Evolutionary conservation across 2,113 vertebrate species (phyloP).

Genomic region (Phaethornis superciliosus): DNA sequence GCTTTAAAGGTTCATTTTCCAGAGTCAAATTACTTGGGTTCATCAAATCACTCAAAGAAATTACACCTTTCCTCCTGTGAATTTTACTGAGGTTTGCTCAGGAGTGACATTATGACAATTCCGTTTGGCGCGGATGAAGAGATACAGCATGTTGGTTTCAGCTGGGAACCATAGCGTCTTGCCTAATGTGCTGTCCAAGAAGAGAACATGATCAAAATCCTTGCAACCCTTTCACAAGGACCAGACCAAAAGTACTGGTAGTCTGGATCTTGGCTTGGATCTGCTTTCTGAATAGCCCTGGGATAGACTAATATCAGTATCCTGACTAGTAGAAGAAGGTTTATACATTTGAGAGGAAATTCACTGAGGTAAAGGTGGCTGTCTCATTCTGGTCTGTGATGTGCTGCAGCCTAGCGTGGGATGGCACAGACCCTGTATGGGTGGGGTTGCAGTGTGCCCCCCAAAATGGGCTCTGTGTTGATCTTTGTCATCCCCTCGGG

Average conservation of each 20-base stretch:
- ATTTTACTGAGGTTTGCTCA: not conserved
- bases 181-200: not conserved
- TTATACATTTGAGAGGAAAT: not conserved
- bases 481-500: not conserved
- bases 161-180: not conserved
- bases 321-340: not conserved
- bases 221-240: not conserved
- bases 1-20: not conserved
- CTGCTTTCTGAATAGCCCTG: not conserved
- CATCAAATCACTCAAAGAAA: not conserved
- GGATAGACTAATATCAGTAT: not conserved
- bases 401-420: not conserved
- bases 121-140: not conserved
- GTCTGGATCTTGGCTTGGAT: not conserved
- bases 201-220: not conserved
- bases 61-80: not conserved
- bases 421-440: not conserved
- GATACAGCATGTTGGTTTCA: not conserved
- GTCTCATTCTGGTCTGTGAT: not conserved
- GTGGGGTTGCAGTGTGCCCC: slow-evolving; percentile 33
- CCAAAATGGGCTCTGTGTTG: not conserved
- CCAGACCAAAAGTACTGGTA: not conserved
- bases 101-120: not conserved
- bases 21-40: not conserved
- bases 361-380: not conserved